Percentiles rank a stretch among this genome's conserved stretches.
Conservation (phyloP, 2,797 vertebrate species). For the Ambastaia sidthimunki region DNA sequence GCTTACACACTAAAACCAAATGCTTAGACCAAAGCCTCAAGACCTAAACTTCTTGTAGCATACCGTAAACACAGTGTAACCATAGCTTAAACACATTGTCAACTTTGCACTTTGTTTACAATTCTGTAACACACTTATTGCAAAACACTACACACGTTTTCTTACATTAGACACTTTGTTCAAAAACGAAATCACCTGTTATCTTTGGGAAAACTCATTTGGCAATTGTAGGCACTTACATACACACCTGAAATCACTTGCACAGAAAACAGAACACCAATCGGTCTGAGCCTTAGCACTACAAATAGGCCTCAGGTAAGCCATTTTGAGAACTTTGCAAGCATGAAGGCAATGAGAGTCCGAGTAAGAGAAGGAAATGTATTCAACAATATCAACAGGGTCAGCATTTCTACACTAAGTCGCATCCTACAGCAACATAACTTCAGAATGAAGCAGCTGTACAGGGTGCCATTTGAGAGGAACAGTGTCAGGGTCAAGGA, state of each 20-base stretch:
- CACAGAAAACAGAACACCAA: not conserved
- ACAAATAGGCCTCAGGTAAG: no score
- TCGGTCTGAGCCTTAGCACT: not conserved
- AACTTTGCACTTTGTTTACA: not conserved
- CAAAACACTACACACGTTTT: not conserved
- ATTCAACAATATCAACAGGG: conserved; percentile 32
- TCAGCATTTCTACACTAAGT: conserved; percentile 27
- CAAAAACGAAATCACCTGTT: no score
- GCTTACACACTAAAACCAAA: no score
- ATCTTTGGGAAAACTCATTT: no score
- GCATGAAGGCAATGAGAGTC: no score
- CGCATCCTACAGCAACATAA: conserved; percentile 18
- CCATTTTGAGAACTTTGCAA: no score
- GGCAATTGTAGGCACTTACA: not conserved
- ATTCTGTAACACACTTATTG: not conserved
- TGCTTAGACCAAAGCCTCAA: no score
- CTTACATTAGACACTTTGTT: not conserved
- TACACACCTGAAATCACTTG: not conserved
- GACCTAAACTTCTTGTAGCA: no score
- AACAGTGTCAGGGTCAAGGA: conserved; percentile 9
- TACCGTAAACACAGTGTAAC: no score
- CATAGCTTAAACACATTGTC: no score
- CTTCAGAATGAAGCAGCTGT: conserved; percentile 23
- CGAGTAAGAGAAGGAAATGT: not conserved
- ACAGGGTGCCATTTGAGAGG: conserved; percentile 38